A percentile compares a stretch with the other conserved stretches of the same genome.
phyloP scores from a whole-genome alignment of 2,113 vertebrate genomes.

The Varanus komodoensis region DNA sequence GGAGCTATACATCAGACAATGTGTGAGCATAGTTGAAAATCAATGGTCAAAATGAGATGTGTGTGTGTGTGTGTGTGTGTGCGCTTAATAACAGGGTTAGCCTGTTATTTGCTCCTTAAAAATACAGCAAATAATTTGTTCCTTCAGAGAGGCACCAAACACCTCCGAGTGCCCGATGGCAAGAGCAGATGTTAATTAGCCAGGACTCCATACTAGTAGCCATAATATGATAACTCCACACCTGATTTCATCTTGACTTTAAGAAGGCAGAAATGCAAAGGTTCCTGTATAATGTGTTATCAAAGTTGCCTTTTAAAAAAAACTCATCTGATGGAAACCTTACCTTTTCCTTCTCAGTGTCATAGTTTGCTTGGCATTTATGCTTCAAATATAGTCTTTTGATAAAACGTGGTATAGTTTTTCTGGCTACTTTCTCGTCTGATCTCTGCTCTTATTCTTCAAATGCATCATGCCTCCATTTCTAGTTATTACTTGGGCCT shows the following conservation, averaged over 20 bases:
- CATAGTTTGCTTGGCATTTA: no score
- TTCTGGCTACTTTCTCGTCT: neutral
- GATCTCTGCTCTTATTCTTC: neutral
- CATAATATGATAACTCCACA: neutral
- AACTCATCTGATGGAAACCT: neutral
- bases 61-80: no score
- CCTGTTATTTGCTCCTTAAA: no score
- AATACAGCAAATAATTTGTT: no score
- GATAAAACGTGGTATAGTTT: neutral
- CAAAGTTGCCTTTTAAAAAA: no score
- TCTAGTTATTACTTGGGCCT: neutral
- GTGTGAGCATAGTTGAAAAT: no score
- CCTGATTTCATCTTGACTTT: neutral
- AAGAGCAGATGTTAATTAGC: neutral
- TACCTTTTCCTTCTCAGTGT: neutral
- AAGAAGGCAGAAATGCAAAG: neutral
- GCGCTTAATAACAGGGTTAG: no score
- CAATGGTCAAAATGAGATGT: no score
- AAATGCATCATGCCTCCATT: neutral
- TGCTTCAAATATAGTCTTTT: neutral
- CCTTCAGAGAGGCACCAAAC: no score
- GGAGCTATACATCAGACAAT: no score
- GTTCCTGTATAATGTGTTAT: neutral
- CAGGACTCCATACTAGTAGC: neutral
- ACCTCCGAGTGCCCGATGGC: no score